Evolutionary conservation across 2,888 invertebrate genomes (phyloP).

Genomic region (Nudaria mundana): DNA sequence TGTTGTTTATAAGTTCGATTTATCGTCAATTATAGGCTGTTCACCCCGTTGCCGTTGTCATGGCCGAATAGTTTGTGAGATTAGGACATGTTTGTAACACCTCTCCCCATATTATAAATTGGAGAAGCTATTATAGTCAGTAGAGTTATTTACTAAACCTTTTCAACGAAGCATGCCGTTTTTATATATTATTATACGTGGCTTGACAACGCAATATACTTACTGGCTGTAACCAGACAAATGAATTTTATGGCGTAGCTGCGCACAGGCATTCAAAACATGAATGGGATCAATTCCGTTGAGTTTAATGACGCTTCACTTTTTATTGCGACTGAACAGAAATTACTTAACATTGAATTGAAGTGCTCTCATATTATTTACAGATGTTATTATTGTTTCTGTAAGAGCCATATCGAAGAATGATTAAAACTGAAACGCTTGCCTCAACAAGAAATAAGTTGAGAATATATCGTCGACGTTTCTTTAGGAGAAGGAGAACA

Average conservation of each 20-base stretch:
- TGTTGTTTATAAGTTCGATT: too few relatives aligned
- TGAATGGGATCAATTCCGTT: slow-evolving; percentile 29
- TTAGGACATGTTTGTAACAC: too few relatives aligned
- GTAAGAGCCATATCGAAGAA: slow-evolving; percentile 2
- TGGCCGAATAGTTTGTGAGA: too few relatives aligned
- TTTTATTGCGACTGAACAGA: slow-evolving; percentile 13
- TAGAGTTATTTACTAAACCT: too few relatives aligned
- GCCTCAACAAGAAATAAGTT: slow-evolving; percentile 10
- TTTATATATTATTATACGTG: slow-evolving; percentile 3
- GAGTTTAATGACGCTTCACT: slow-evolving; percentile 17
- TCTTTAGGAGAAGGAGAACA: slow-evolving; percentile 23
- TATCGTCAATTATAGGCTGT: too few relatives aligned
- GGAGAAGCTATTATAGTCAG: too few relatives aligned
- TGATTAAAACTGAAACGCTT: slow-evolving; percentile 12
- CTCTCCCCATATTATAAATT: too few relatives aligned
- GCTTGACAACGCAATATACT: slow-evolving; percentile 18
- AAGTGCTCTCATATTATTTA: slow-evolving; percentile 12
- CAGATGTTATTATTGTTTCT: slow-evolving; percentile 6
- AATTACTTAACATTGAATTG: slow-evolving; percentile 14
- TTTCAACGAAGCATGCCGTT: too few relatives aligned
- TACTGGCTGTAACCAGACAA: slow-evolving; percentile 30
- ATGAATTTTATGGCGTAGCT: slow-evolving; percentile 24
- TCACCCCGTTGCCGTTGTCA: too few relatives aligned
- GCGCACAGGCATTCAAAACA: slow-evolving; percentile 19
- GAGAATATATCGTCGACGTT: slow-evolving; percentile 21